Evolutionary conservation across 2,797 vertebrate genomes (phyloP).

Genomic region (Epinephelus awoara): DNA sequence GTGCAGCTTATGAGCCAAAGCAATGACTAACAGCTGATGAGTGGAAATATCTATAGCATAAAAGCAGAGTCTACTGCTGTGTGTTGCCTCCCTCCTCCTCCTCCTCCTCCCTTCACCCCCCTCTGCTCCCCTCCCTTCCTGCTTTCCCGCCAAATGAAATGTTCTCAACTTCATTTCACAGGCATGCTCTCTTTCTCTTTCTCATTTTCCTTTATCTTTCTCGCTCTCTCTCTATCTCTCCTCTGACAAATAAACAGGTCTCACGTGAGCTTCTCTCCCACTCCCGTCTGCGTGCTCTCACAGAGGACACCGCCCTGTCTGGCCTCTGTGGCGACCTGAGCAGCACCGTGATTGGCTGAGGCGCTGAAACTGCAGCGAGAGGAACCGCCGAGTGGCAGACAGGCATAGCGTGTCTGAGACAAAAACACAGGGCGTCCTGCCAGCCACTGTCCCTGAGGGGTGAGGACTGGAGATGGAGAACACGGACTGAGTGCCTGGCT

Average conservation of each 20-base stretch:
- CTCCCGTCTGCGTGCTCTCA: conserved; percentile 40
- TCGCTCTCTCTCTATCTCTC: conserved; percentile 45
- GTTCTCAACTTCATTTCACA: conserved; percentile 66
- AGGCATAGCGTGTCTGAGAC: conserved; percentile 75
- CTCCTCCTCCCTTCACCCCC: conserved; percentile 10
- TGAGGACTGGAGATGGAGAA: conserved; percentile 60
- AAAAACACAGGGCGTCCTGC: conserved; percentile 80
- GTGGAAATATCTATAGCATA: conserved; percentile 75
- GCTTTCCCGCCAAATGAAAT: conserved; percentile 70
- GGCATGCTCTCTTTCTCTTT: conserved; percentile 33
- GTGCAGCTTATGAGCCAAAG: conserved; percentile 55
- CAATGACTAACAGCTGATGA: conserved; percentile 75
- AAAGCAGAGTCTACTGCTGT: conserved; percentile 45
- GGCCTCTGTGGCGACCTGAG: conserved; percentile 61
- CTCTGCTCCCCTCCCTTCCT: conserved; percentile 41
- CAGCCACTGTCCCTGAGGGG: conserved; percentile 73
- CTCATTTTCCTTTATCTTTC: conserved; percentile 29
- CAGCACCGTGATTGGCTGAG: conserved; percentile 55
- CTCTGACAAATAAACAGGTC: conserved; percentile 72
- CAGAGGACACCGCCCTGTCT: conserved; percentile 77
- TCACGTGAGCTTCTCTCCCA: conserved; percentile 75
- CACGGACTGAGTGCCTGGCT: conserved; percentile 56
- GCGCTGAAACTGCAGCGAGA: conserved; percentile 30
- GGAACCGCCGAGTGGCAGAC: conserved; percentile 60
- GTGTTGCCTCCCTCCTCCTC: conserved; percentile 24